Evolutionary conservation across 2,797 vertebrate genomes (phyloP), one percentile per base, ranked within the genome.

Genomic region (Chaetodon trifasciatus): DNA sequence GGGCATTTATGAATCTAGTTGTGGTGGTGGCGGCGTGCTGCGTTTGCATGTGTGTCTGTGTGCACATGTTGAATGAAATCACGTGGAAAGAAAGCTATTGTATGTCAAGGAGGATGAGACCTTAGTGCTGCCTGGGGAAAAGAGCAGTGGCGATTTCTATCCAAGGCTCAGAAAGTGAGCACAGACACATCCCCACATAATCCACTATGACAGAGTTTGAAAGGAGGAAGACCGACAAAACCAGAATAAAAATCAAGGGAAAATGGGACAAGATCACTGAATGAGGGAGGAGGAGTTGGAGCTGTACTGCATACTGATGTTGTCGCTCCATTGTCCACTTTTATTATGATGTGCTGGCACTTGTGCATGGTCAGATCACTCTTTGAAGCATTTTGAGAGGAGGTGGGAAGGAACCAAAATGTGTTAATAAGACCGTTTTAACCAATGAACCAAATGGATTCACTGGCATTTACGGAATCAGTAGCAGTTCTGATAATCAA

Each of bases 41-140:
- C 57, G 44, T 84, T 65, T 79, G 70, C 46, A 35, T 70, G 74
- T 47, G 50, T 60, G 37, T 21, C 62, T 6, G 44, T 2, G 60
- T 2, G 68, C 39, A 53, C n/a, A n/a, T 24, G 17, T 72, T 74
- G 75, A 78, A 60, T 76, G 70, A 52, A 83, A 78, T 70, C 64
- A 75, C 16, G 56, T 71, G 70, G 53, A 49, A 70, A 83, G 69
- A 83, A 79, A 74, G 72, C 73, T 16, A 60, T 79, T 73, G 84
- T 70, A 53, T 70, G 82, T 84, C 79, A 88, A 81, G 69, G 80
- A 89, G 83, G 83, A 87, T 78, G 75, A 85, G 85, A 82, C 84
- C 77, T 81, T 60, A 74, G 71, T 47, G 73, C 68, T 32, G 68
- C 79, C 76, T 56, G 57, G 70, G 75, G 63, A 62, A 70, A 61